Base-by-base conservation (phyloP, 2,888 invertebrate species). In the Lasioglossum marginatum region DNA sequence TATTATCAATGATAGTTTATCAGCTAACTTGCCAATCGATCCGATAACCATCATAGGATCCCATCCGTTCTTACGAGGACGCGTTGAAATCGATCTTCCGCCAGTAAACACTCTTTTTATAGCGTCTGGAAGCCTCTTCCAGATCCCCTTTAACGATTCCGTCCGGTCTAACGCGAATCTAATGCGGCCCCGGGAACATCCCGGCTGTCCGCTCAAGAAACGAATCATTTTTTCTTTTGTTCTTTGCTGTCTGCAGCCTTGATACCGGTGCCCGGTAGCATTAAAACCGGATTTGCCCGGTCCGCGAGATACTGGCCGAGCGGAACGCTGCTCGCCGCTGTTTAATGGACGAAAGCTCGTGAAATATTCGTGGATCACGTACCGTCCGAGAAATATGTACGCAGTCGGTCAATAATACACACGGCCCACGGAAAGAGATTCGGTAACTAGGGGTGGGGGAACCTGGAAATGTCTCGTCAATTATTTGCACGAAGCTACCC, bases 161-260 rank as follows among this genome's bases (percentile, higher is more conserved):
- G 74, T 77, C 73, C 73, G n/a, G 77, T 78, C 86, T 85, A 90
- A 91, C 89, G 91, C 84, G 91, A 91, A 90, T 86, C 88, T 89
- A 89, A 91, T 90, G 83, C 82, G 85, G 74, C 40, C 48, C 48
- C 14, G 74, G 75, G 75, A 63, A 63, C 48, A n/a, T 27, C n/a
- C 40, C 23, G 37, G 43, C 34, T 57, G 75, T 72, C 78, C n/a
- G 52, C 12, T 10, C 27, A 16, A 60, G 77, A 31, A 40, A 68
- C 45, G 72, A 52, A 52, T 52, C 4, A 77, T 66, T 34, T 71
- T 73, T 84, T 66, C 45, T 43, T n/a, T 23, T 40, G n/a, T 23
- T 12, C 37, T 31, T 45, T 0, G 45, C 66, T 27, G n/a, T 45
- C 60, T 23, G 73, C 77, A 45, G 27, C 6, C n/a, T 37, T 31